Base-by-base conservation (phyloP, 1,140 invertebrate genomes). In the Apocrypta bakeri region DNA sequence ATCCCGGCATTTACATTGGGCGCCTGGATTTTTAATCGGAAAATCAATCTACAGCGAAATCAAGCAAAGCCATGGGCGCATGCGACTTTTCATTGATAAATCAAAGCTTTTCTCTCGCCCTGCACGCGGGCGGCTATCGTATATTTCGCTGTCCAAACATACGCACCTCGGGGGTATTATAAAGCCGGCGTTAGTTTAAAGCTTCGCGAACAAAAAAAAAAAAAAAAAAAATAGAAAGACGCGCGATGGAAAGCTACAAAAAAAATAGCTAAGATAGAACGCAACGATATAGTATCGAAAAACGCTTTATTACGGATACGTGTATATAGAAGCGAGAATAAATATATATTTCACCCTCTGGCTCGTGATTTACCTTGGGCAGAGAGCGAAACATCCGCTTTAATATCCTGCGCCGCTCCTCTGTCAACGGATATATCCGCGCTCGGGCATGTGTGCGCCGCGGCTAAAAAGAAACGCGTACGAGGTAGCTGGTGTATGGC, bases 361-460 rank as follows among this genome's bases (percentile, higher is more conserved):
- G 7, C 14, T 56, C 48, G 48, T 56, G 48, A 56, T 56, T 56
- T 56, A 56, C 1, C 48, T 56, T 4, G 48, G 2, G 61, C 21
- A 1, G 69, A 63, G 48, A 64, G 69, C 29, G 71, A 76, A 76
- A 76, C 73, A 82, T 76, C 73, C 73, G 64, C 73, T 82, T 82
- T 82, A 82, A 82, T 82, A 82, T 82, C 80, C 80, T 82, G 64
- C 63, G 40, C 80, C 14, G 31, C 11, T 25, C 14, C 29, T 64
- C 71, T 80, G 79, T 64, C 71, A 63, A 80, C 79, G 79, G 40
- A 80, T 80, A 64, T 73, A 56, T 6, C 17, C 48, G 33, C 33
- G 2, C 33, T 2, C 33, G 33, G 33, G 33, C 9, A 9, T 37
- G 33, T 37, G 48, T 56, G 40, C 12, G 76, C 25, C 24, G 68